Conservation (phyloP, 2,113 vertebrate genomes). For the Noctilio leporinus region DNA sequence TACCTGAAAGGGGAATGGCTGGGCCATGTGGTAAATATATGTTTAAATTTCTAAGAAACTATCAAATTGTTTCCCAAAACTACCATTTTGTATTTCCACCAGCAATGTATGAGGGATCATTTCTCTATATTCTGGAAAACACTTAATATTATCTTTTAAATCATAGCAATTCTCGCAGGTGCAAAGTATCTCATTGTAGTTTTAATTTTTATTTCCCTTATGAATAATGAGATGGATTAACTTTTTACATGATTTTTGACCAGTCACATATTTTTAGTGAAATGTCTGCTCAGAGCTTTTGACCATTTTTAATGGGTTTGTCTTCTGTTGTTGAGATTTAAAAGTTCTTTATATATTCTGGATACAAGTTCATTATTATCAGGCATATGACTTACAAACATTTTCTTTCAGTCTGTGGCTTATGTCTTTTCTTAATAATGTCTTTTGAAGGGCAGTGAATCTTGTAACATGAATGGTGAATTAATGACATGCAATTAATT, state of each 20-base stretch:
- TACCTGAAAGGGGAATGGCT: background rate
- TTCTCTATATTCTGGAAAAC: background rate
- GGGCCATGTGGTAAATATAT: background rate
- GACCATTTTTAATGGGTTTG: background rate
- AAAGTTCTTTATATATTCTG: background rate
- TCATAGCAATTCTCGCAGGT: background rate
- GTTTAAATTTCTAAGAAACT: conserved; percentile 14
- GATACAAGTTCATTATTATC: background rate
- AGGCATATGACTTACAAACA: background rate
- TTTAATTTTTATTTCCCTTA: conserved; percentile 6
- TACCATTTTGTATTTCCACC: background rate
- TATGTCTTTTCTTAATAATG: background rate
- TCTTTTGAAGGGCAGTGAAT: background rate
- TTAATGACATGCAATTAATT: background rate
- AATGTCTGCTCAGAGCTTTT: background rate
- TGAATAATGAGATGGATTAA: background rate
- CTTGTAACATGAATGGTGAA: background rate
- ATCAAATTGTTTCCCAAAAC: background rate
- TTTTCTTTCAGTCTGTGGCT: background rate
- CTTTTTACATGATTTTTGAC: background rate
- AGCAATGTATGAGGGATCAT: background rate
- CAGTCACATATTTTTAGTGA: background rate
- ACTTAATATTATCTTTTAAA: background rate
- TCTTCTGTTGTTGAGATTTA: background rate
- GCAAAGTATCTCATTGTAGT: background rate